Percentiles rank a stretch among this genome's conserved stretches.
phyloP scores from a whole-genome alignment of 2,888 invertebrate genomes.

The Brachypalpus laphriformis region DNA sequence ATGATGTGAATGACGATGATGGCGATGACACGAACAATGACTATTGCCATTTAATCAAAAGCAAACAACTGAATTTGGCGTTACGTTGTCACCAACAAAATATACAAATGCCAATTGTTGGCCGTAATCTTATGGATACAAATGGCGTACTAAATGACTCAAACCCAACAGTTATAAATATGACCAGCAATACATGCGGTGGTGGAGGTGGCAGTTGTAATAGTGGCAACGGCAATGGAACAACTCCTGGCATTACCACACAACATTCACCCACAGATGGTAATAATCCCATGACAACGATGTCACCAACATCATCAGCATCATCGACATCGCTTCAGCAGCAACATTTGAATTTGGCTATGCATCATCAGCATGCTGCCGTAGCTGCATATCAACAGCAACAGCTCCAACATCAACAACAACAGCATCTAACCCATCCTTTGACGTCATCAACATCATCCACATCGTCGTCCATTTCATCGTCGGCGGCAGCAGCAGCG shows the following conservation, averaged over 20 bases:
- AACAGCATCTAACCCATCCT: slow-evolving; percentile 75
- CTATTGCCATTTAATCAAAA: slow-evolving; percentile 80
- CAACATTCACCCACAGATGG: slow-evolving; percentile 55
- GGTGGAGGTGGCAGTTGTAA: slow-evolving; percentile 17
- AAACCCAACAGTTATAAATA: slow-evolving; percentile 78
- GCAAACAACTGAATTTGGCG: slow-evolving; percentile 80
- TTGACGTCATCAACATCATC: slow-evolving; percentile 75
- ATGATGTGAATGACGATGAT: slow-evolving; percentile 76
- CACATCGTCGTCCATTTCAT: slow-evolving; percentile 76
- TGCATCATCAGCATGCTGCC: slow-evolving; percentile 71
- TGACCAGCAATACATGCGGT: slow-evolving; percentile 72
- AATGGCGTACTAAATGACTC: slow-evolving; percentile 76
- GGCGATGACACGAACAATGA: slow-evolving; percentile 75
- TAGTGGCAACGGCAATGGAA: slow-evolving; percentile 28
- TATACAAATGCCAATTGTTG: slow-evolving; percentile 75
- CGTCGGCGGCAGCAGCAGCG: slow-evolving; percentile 79
- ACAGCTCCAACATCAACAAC: slow-evolving; percentile 72
- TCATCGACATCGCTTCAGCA: slow-evolving; percentile 75
- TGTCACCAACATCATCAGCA: slow-evolving; percentile 78
- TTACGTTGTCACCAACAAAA: slow-evolving; percentile 79
- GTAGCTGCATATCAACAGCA: slow-evolving; percentile 72
- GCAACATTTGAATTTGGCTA: slow-evolving; percentile 70
- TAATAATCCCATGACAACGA: slow-evolving; percentile 68
- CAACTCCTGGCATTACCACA: slow-evolving; percentile 18
- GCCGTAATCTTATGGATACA: slow-evolving; percentile 73